Base-by-base conservation (phyloP, 1,140 invertebrate species). In the Geopemphigus sp. region DNA sequence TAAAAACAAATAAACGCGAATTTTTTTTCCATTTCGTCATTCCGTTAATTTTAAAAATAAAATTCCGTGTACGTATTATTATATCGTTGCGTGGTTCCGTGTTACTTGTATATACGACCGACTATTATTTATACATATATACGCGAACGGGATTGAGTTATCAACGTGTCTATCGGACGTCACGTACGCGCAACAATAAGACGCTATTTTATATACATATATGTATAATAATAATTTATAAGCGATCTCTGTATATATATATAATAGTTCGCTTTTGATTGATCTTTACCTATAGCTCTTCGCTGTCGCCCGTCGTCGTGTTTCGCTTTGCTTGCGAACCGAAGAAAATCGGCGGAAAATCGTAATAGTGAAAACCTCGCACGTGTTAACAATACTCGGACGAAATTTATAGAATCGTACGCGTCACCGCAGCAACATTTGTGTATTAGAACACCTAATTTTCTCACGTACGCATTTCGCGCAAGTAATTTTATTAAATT, bases 211-310 rank as follows among this genome's bases (percentile, higher is more conserved):
- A 45, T 45, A n/a, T n/a, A n/a, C 32, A 39, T 39, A 39, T 39
- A 39, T 39, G 8, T n/a, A 39, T 39, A 39, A 39, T 39, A 39
- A 39, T 39, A 39, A 39, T 39, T 39, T 39, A 39, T 39, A 45
- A 66, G 39, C 22, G 39, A 45, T 66, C 32, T 39, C 64, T 68
- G 24, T 53, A 53, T 53, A 26, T 70, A 47, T 53, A 53, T 53
- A 26, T 70, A 70, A 70, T 70, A 29, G 11, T 53, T 72, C 10
- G 24, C 47, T 54, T 72, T 72, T 54, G 68, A 72, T 72, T 26
- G 47, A 53, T 70, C 47, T 19, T 17, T 26, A 8, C 32, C 19
- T 22, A 1, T n/a, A 39, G 32, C 63, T 6, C 17, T 66, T n/a
- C 39, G 63, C 45, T 45, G 17, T 22, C 19, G 1, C 45, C 63